phyloP scores from a whole-genome alignment of 1,140 invertebrate genomes.

The Telenomus remus region DNA sequence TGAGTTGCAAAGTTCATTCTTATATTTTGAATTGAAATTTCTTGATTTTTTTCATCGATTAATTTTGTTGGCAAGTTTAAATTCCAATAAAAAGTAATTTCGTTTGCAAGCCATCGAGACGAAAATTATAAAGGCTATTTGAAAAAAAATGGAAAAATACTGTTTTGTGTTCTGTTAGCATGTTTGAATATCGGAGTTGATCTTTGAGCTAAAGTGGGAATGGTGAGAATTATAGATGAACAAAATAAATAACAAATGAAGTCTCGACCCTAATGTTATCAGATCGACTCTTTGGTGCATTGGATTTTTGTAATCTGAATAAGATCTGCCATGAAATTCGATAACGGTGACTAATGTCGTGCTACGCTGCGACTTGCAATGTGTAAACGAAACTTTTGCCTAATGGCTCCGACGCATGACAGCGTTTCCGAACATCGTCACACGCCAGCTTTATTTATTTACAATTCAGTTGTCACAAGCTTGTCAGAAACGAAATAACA shows the following conservation, averaged over 20 bases:
- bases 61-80: too few relatives aligned
- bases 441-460: constrained; percentile 8
- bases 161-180: constrained; percentile 21
- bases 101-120: too few relatives aligned
- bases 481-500: background rate
- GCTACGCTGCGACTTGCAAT: constrained; percentile 40
- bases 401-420: constrained; percentile 30
- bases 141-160: too few relatives aligned
- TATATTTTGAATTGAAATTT: constrained; percentile 17
- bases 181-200: constrained; percentile 35
- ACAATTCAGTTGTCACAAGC: background rate
- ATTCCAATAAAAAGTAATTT: too few relatives aligned
- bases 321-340: constrained; percentile 50
- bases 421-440: constrained; percentile 10
- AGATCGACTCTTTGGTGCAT: constrained; percentile 35
- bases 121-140: too few relatives aligned
- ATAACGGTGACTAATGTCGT: constrained; percentile 51
- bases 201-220: constrained; percentile 28
- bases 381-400: constrained; percentile 44
- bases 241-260: constrained; percentile 45
- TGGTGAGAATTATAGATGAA: constrained; percentile 39
- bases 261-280: constrained; percentile 35
- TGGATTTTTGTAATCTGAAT: constrained; percentile 49
- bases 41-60: background rate
- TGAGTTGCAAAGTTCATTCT: constrained; percentile 4